phyloP scores from a whole-genome alignment of 2,888 invertebrate species.

The Acrocera orbiculus region DNA sequence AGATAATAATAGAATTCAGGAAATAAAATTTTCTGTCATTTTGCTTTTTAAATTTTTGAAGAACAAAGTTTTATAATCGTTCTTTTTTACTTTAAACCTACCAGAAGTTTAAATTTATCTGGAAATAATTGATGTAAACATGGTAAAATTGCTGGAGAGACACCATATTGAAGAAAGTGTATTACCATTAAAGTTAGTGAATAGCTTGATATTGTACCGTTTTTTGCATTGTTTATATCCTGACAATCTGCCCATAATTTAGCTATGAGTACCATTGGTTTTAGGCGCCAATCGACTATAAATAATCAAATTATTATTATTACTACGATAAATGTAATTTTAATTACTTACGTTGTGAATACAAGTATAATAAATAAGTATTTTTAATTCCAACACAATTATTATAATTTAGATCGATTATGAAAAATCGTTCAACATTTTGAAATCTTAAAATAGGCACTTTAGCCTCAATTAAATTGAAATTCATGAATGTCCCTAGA shows the following conservation, averaged over 20 bases:
- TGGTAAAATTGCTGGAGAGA: conserved; percentile 61
- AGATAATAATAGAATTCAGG: too few relatives aligned
- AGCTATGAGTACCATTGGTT: conserved; percentile 74
- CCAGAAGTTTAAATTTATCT: conserved; percentile 39
- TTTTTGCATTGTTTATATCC: conserved; percentile 89
- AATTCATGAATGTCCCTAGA: conserved; percentile 24
- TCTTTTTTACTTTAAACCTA: conserved; percentile 9
- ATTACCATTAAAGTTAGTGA: conserved; percentile 95
- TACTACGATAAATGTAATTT: neutral
- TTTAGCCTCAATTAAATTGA: conserved; percentile 72
- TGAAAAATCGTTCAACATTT: conserved; percentile 57
- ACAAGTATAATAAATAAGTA: conserved; percentile 82
- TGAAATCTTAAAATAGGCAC: conserved; percentile 92
- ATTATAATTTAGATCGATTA: conserved; percentile 94
- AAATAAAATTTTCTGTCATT: neutral
- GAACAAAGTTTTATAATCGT: neutral
- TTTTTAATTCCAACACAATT: conserved; percentile 91
- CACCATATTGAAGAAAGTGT: conserved; percentile 85
- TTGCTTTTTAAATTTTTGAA: neutral
- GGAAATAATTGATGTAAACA: conserved; percentile 57
- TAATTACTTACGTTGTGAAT: conserved; percentile 56
- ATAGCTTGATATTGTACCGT: conserved; percentile 91
- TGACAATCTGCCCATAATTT: conserved; percentile 94
- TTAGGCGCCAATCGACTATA: conserved; percentile 84
- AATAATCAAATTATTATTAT: conserved; percentile 6